Evolutionary conservation across 1,140 invertebrate genomes (phyloP), one percentile per base, ranked within the genome.

Genomic region (Melitaea cinxia): DNA sequence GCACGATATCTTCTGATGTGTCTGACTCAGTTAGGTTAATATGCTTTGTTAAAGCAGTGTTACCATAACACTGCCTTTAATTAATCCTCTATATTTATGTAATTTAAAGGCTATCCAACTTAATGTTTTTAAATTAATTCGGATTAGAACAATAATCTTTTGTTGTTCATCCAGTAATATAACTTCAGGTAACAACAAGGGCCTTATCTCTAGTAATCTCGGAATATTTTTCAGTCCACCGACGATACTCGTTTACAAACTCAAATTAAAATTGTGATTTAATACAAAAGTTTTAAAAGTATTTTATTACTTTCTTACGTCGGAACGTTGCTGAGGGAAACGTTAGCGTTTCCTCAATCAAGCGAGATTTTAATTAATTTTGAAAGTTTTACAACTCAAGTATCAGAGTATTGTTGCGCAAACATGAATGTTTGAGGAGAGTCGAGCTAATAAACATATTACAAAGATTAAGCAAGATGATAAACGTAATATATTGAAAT

Each of bases 361-460:
- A 58, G 63, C 21, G 47, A 58, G 26, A 19, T 65, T 65, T 65
- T 65, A 65, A 58, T 65, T 65, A 65, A 65, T 58, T 65, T 37
- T 10, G 24, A 33, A 58, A 65, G 54, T 65, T 65, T 64, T 24
- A n/a, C 14, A 57, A 57, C 50, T 45, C 24, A 33, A 64, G 35
- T 56, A 54, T 33, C 49, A 7, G 12, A 28, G 21, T 55, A 55
- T 54, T 54, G 52, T 35, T 54, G 35, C 6, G 35, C 35, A 37
- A 37, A 37, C 35, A 37, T 12, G n/a, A 4, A 0, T n/a, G 9
- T 33, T 33, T 53, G 10, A 4, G 1, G 17, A 33, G 2, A 19
- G 7, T 17, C 52, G 4, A 14, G 30, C 21, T 21, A 37, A 35
- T 12, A 35, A 53, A 54, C 17, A 17, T 37, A 47, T 47, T 14